These are phyloP conservation scores for Mongoloraphidia duomilia DNA, from an alignment of 2,888 invertebrate genomes.

Conservation along the genomic window DNA sequence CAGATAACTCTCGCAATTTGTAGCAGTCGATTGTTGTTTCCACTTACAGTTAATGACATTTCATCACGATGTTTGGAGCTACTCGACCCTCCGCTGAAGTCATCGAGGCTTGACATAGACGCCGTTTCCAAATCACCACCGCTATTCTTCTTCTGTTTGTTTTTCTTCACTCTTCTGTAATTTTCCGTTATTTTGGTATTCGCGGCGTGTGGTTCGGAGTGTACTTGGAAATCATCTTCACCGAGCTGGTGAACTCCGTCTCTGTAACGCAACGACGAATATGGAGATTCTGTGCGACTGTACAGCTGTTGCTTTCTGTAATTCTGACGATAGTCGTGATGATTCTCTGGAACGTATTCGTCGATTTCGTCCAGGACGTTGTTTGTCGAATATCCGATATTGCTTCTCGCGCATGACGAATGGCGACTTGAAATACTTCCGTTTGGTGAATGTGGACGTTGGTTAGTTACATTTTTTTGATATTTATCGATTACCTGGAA, in stretches of 20 bases:
- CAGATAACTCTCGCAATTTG: neutral
- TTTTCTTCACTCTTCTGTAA: constrained; percentile 13
- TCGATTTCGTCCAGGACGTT: neutral
- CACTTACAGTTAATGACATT: constrained; percentile 25
- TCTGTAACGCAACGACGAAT: neutral
- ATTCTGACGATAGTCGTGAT: no score
- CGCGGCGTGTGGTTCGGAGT: constrained; percentile 15
- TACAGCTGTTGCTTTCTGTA: no score
- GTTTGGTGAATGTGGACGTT: constrained; percentile 25
- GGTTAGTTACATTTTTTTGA: constrained; percentile 36
- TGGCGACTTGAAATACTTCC: constrained; percentile 23
- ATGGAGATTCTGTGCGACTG: no score
- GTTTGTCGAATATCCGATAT: constrained; percentile 19
- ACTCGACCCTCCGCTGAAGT: constrained; percentile 24
- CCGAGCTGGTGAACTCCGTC: constrained; percentile 26
- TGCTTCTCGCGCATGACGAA: constrained; percentile 24
- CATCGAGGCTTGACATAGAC: constrained; percentile 28
- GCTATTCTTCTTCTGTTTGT: neutral
- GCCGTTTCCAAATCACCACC: constrained; percentile 20
- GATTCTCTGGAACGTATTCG: neutral
- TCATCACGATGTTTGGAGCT: constrained; percentile 25
- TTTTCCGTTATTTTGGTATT: constrained; percentile 23
- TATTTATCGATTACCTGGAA: constrained; percentile 48
- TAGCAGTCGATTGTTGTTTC: no score
- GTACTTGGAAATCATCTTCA: constrained; percentile 15